These are phyloP conservation scores for Tetramorium simillimum DNA, from an alignment of 1,140 invertebrate species.

Conservation along the genomic window DNA sequence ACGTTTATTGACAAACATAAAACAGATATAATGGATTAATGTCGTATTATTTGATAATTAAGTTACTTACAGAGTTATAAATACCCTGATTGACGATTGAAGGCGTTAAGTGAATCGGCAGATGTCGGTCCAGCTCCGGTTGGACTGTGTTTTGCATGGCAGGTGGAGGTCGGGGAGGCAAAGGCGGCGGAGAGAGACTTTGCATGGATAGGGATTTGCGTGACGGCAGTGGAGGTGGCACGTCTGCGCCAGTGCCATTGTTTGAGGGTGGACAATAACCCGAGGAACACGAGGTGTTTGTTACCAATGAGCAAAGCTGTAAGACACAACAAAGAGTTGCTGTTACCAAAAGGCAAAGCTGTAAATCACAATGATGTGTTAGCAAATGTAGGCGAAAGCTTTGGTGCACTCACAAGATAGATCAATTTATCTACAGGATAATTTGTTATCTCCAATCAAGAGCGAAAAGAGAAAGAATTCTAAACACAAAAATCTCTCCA, in stretches of 20 bases:
- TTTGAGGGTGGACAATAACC: constrained; percentile 81
- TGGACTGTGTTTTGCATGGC: constrained; percentile 82
- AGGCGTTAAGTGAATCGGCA: constrained; percentile 86
- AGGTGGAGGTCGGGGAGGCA: constrained; percentile 83
- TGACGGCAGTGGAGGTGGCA: constrained; percentile 88
- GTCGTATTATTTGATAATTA: constrained; percentile 74
- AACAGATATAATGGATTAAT: constrained; percentile 19
- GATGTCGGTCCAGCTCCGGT: constrained; percentile 84
- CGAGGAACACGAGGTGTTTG: constrained; percentile 83
- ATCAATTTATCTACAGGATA: neutral
- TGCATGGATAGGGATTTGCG: constrained; percentile 86
- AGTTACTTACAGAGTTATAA: constrained; percentile 85
- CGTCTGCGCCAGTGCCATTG: constrained; percentile 80
- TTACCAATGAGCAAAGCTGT: constrained; percentile 86
- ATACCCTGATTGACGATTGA: constrained; percentile 83
- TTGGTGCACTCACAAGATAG: constrained; percentile 54
- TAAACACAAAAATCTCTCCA: neutral
- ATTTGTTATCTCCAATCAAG: neutral
- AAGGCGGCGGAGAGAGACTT: constrained; percentile 83
- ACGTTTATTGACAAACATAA: constrained; percentile 6
- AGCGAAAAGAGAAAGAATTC: neutral
- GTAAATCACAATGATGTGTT: constrained; percentile 84
- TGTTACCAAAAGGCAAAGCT: constrained; percentile 85
- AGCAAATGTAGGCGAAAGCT: constrained; percentile 71
- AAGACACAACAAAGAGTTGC: constrained; percentile 84